These are phyloP conservation scores for Lynx canadensis DNA, from an alignment of 2,113 vertebrate genomes.

Conservation along the genomic window DNA sequence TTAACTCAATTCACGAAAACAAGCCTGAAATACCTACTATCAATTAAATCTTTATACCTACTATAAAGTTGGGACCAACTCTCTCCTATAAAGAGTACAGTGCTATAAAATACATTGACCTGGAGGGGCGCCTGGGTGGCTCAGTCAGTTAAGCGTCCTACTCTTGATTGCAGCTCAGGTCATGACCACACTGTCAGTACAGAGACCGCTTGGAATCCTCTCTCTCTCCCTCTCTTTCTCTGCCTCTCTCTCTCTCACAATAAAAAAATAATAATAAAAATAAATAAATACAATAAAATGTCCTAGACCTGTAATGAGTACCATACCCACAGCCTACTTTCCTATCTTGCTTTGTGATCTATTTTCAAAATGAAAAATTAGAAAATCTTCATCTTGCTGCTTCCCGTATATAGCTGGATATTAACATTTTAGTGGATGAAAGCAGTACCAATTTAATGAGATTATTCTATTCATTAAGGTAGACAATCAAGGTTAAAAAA, in stretches of 20 bases:
- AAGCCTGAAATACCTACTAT: background rate
- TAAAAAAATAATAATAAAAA: no score
- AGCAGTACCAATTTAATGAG: background rate
- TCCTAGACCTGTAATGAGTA: background rate
- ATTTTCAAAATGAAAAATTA: constrained; percentile 21
- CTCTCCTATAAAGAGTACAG: background rate
- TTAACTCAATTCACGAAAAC: constrained; percentile 12
- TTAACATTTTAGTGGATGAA: constrained; percentile 22
- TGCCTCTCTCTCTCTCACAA: no score
- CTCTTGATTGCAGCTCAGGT: no score
- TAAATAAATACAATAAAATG: background rate
- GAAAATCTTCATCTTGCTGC: background rate
- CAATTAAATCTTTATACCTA: background rate
- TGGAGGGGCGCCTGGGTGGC: background rate
- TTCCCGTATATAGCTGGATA: background rate
- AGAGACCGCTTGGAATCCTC: no score
- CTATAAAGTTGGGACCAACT: background rate
- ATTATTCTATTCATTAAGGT: background rate
- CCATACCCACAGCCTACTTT: background rate
- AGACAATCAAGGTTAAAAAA: background rate
- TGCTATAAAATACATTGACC: background rate
- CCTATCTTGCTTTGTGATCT: background rate
- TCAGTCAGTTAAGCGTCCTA: no score
- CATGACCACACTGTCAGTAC: no score
- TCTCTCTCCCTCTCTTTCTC: no score